These are phyloP conservation scores for Palythoa grandiflora DNA, from an alignment of 92 coral and sea anemone genomes.

Conservation along the genomic window DNA sequence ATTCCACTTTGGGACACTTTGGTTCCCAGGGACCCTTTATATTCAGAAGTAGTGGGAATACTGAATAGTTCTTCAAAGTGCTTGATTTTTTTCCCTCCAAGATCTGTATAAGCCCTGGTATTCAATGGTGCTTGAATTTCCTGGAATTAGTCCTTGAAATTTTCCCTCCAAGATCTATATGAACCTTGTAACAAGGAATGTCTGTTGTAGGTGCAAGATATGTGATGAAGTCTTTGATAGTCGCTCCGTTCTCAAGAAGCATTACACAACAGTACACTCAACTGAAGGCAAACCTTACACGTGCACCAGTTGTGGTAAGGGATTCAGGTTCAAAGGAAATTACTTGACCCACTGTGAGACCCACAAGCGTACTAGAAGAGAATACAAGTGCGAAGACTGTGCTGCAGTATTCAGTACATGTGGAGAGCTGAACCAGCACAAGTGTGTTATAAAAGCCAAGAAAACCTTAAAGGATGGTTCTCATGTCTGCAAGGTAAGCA, in stretches of 20 bases:
- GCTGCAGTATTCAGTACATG: slow-evolving; percentile 2
- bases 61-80: too few species aligned
- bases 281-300: slow-evolving; percentile 8
- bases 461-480: background rate
- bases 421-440: slow-evolving; percentile 22
- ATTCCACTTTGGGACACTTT: too few species aligned
- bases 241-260: background rate
- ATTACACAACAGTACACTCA: slow-evolving; percentile 12
- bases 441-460: background rate
- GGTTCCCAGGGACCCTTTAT: too few species aligned
- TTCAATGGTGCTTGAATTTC: too few species aligned
- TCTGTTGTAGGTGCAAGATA: slow-evolving; percentile 4
- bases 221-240: slow-evolving; percentile 30
- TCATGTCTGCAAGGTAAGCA: background rate
- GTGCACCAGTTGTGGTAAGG: slow-evolving; percentile 39
- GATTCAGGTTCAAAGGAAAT: background rate
- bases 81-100: background rate
- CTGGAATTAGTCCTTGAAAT: too few species aligned
- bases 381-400: slow-evolving; percentile 15
- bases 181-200: too few species aligned
- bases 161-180: too few species aligned
- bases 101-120: too few species aligned
- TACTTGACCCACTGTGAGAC: slow-evolving; percentile 22
- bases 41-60: too few species aligned
- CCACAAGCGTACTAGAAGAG: slow-evolving; percentile 26